Base-by-base conservation (phyloP, 2,113 vertebrate genomes). In the Gavia stellata region DNA sequence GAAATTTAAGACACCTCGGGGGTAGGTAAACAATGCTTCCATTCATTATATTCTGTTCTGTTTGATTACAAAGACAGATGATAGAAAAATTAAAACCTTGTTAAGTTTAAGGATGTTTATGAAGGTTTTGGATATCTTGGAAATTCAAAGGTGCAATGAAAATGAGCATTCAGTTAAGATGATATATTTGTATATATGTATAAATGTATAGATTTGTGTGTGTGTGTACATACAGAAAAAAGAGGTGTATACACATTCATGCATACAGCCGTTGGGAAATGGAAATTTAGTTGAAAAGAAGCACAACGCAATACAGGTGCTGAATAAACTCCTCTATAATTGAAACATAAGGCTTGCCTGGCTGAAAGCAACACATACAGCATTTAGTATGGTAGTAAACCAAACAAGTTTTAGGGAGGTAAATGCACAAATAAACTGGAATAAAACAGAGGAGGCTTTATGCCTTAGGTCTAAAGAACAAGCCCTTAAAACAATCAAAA, bases 291-390 rank as follows among this genome's bases (percentile, higher is more conserved):
- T 94, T 92, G 93, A 90, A 97, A 97, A 97, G 88, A 92, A 83
- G 75, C 59, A 87, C 50, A 65, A 31, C 42, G 36, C 89, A 97
- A 94, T 97, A 92, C 91, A 97, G 93, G 94, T 95, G 86, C 88
- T 94, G 94, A 93, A 95, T 93, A 97, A 97, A 97, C 77, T 96
- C 94, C 95, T 97, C 84, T 89, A 83, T 93, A 97, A 94, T 96
- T 97, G 92, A 97, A 97, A 97, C 92, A 82, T 96, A 96, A 96
- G 88, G 84, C 93, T 96, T 94, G 59, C 84, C 58, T 97, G 73
- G 62, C 77, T 96, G 81, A 97, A 94, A 97, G 81, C 91, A 97
- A 96, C 80, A 84, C 75, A 94, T 92, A 83, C n/a, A 90, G 56
- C 95, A 81, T 97, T 97, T 97, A 96, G 94, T 77, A 61, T 36